Conservation (phyloP, 2,113 vertebrate species). For the Pluvianellus socialis region DNA sequence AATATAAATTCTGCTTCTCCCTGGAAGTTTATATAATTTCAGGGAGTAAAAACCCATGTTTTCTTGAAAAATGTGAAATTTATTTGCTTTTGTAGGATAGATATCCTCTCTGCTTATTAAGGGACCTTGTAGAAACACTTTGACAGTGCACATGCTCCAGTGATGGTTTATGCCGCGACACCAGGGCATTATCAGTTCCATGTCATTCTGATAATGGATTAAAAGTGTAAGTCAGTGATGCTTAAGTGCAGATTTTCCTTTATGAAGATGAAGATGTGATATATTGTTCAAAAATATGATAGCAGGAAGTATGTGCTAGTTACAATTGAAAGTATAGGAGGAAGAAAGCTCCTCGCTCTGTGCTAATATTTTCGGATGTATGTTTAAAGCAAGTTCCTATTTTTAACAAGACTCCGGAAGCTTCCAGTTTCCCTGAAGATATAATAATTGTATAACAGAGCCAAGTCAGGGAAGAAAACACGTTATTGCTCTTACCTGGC, state of each 20-base stretch:
- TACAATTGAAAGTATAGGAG: not conserved
- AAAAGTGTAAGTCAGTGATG: not conserved
- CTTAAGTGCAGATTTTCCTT: not conserved
- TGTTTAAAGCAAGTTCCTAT: not conserved
- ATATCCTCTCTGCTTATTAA: not conserved
- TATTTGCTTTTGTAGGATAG: not conserved
- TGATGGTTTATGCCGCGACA: not conserved
- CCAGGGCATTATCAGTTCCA: not conserved
- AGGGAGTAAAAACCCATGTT: not conserved
- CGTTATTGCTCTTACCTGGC: not conserved
- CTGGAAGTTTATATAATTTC: not conserved
- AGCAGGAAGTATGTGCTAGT: not conserved
- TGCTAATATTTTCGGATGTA: not conserved
- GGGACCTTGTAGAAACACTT: not conserved
- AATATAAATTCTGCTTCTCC: not conserved
- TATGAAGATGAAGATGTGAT: not conserved
- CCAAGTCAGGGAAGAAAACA: not conserved
- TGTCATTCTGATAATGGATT: not conserved
- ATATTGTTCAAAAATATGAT: not conserved
- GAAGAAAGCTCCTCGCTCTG: fast-evolving
- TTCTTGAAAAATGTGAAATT: not conserved
- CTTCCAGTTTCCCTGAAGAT: not conserved
- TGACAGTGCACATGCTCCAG: not conserved
- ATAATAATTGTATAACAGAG: not conserved
- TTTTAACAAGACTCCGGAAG: not conserved